Base-by-base conservation (phyloP, 2,113 vertebrate species). In the Varanus komodoensis region DNA sequence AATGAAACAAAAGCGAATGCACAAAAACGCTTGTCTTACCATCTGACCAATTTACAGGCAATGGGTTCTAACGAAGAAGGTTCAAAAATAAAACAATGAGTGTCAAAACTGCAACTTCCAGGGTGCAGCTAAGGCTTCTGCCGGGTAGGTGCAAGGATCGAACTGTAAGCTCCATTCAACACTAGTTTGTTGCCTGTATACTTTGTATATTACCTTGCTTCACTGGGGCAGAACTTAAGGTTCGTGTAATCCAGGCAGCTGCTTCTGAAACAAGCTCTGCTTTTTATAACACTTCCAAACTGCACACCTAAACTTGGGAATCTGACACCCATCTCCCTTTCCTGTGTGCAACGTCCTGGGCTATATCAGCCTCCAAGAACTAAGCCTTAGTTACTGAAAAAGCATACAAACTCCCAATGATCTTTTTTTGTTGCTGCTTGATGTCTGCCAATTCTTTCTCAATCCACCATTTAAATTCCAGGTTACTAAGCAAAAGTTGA, bases 401-500 rank as follows among this genome's bases (percentile, higher is more conserved):
- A 68, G 8, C 75, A 90, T 78, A 34, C 88, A 67, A 52, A 19
- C 34, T 50, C 77, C 83, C 82, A 83, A 80, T 90, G 89, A 80
- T 80, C 82, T 88, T 84, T 91, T 87, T 77, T 92, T 94, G 92
- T 88, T 94, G 78, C 90, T 91, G 67, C 86, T 94, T 92, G 87
- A 90, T 90, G 87, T 93, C 91, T 92, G 93, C 91, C 93, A 89
- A 92, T 90, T 92, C 87, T 94, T 91, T 94, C 93, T 94, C 91
- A 94, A 94, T 92, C 92, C 90, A 89, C 84, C 92, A 64, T 95
- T 95, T 95, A 93, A 95, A 92, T 95, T 95, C 91, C 94, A 95
- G 94, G 94, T 95, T 94, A 89, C 93, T 93, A 93, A 93, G 93
- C 91, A 95, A 94, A 95, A 93, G 91, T 95, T 95, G 94, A 91